Evolutionary conservation across 2,888 invertebrate species (phyloP), one percentile per base, ranked within the genome.

Genomic region (Rhingia campestris): DNA sequence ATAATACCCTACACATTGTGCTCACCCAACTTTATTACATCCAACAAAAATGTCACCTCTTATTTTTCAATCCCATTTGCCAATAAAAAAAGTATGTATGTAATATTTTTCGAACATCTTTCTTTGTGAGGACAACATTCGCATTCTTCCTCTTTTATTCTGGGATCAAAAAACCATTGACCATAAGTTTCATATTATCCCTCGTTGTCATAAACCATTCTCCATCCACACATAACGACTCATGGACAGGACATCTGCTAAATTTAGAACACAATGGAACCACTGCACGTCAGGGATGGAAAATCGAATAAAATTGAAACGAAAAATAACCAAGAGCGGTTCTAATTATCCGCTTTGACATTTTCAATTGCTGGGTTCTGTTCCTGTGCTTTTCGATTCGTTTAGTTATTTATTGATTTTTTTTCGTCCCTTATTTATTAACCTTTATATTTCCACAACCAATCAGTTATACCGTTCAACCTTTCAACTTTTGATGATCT

Each of bases 301-400:
- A 22, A 72, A 81, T 76, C 59, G 47, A 70, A 81, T 59, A 76
- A 70, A 81, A 81, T 81, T 76, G 76, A 49, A 70, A 81, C 53
- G 47, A 66, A 81, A 72, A 70, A 72, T 76, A 81, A 66, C 81
- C 81, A 22, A 81, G 70, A 76, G 81, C 76, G 70, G 58, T 76
- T 76, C 76, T 81, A 81, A 81, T 81, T 81, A 81, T 81, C 81
- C 81, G 81, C 70, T 81, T 81, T 76, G 81, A 81, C 81, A 76
- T 81, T 81, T 66, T 51, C 81, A 81, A 81, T 81, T 81, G 81
- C 30, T 81, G 53, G 59, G 64, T 72, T 69, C 66, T 58, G 59
- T 70, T 51, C 22, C 56, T 43, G 45, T 51, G 43, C 59, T 58
- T 53, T 45, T 70, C 45, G 9, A 7, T 45, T 69, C 53, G 45